phyloP scores from a whole-genome alignment of 2,888 invertebrate genomes.

The Nomada flava region DNA sequence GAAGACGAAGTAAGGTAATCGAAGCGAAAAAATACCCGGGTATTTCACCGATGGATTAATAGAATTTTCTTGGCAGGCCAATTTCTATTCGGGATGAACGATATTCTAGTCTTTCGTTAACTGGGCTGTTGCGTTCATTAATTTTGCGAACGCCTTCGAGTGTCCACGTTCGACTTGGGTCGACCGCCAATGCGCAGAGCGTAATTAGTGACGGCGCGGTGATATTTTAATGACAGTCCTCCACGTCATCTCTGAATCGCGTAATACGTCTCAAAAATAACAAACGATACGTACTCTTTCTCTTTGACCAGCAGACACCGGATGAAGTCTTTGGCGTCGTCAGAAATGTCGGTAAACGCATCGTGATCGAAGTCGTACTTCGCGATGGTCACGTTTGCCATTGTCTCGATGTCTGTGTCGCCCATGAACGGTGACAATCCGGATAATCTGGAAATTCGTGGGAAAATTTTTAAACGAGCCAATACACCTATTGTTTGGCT shows the following conservation, averaged over 20 bases:
- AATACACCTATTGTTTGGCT: not conserved
- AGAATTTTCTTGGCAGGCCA: slow-evolving; percentile 35
- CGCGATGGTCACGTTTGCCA: slow-evolving; percentile 99
- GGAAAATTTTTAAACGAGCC: not conserved
- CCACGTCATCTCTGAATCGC: slow-evolving; percentile 17
- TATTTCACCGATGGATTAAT: not conserved
- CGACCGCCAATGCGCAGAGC: slow-evolving; percentile 8
- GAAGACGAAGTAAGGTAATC: slow-evolving; percentile 18
- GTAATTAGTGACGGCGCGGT: slow-evolving; percentile 10
- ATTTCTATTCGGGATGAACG: not conserved
- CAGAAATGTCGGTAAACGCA: slow-evolving; percentile 97
- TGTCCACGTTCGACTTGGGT: slow-evolving; percentile 30
- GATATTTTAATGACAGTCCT: slow-evolving; percentile 32
- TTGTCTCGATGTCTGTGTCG: slow-evolving; percentile 97
- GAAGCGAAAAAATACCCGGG: not conserved
- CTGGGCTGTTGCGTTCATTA: slow-evolving; percentile 36
- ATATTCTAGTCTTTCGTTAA: slow-evolving; percentile 30
- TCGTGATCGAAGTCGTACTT: slow-evolving; percentile 99
- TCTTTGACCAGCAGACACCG: slow-evolving; percentile 95
- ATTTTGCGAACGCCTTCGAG: slow-evolving; percentile 18
- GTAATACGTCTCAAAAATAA: slow-evolving; percentile 28
- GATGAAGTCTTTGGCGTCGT: slow-evolving; percentile 98
- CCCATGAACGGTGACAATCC: slow-evolving; percentile 99
- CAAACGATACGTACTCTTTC: slow-evolving; percentile 90
- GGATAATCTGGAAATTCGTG: slow-evolving; percentile 89